A percentile compares a stretch with the other conserved stretches of the same genome.
Conservation (phyloP, 2,888 invertebrate species). For the Orthosia incerta region DNA sequence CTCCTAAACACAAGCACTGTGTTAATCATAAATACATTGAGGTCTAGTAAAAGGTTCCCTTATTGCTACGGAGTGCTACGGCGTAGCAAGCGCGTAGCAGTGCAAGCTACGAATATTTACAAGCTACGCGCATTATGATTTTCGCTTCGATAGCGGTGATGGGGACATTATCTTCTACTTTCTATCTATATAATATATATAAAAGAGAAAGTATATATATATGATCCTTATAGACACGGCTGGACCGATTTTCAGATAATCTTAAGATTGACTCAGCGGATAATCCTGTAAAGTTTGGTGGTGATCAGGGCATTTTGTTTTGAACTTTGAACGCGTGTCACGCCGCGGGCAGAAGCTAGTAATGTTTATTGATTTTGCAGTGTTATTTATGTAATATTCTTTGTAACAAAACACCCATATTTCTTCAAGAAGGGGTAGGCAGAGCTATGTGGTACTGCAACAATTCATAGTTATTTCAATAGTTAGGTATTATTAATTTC, state of each 20-base stretch:
- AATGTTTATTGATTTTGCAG: not conserved
- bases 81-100: constrained; percentile 49
- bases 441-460: too few relatives aligned
- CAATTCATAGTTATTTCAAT: not conserved
- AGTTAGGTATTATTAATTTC: not conserved
- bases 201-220: too few relatives aligned
- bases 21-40: not conserved
- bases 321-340: too few relatives aligned
- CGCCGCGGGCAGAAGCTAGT: too few relatives aligned
- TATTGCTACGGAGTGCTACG: constrained; percentile 63
- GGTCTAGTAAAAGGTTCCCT: constrained; percentile 8
- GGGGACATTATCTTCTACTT: too few relatives aligned
- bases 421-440: too few relatives aligned
- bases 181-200: too few relatives aligned
- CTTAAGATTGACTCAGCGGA: too few relatives aligned
- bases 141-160: not conserved
- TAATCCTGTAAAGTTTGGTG: too few relatives aligned
- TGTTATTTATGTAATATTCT: not conserved
- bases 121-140: not conserved
- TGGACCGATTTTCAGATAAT: too few relatives aligned
- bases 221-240: too few relatives aligned
- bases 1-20: not conserved
- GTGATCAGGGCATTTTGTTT: too few relatives aligned
- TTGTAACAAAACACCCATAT: not conserved
- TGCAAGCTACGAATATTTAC: constrained; percentile 29